Conservation (phyloP, 2,888 invertebrate genomes). For the Escarpia spicata region DNA sequence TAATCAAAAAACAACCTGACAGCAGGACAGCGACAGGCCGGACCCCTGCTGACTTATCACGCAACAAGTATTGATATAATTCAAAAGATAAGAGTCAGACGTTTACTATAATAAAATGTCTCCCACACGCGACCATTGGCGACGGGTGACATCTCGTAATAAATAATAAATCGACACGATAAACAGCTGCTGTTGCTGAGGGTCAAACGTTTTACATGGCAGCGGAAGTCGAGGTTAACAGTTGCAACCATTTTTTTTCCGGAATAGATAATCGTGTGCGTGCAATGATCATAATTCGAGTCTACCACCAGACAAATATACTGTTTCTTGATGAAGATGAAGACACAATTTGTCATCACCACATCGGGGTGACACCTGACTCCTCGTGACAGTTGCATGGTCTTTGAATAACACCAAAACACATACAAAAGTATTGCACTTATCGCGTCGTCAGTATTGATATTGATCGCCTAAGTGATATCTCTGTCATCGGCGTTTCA, state of each 20-base stretch:
- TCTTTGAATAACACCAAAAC: background rate
- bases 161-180: conserved; percentile 7
- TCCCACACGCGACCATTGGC: background rate
- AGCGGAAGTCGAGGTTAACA: background rate
- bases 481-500: background rate
- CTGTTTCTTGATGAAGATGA: background rate
- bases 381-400: background rate
- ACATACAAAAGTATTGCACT: background rate
- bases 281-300: too few relatives aligned
- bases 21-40: background rate
- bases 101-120: background rate
- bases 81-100: background rate
- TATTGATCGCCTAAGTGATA: background rate
- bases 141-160: background rate
- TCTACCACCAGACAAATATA: background rate
- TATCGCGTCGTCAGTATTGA: background rate
- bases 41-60: background rate
- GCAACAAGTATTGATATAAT: background rate
- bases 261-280: too few relatives aligned
- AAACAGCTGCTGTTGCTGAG: background rate
- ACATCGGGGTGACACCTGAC: background rate
- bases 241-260: background rate
- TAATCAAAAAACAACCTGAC: background rate
- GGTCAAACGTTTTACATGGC: background rate
- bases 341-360: background rate